phyloP scores from a whole-genome alignment of 1,140 invertebrate species.

The Drosophila varians region DNA sequence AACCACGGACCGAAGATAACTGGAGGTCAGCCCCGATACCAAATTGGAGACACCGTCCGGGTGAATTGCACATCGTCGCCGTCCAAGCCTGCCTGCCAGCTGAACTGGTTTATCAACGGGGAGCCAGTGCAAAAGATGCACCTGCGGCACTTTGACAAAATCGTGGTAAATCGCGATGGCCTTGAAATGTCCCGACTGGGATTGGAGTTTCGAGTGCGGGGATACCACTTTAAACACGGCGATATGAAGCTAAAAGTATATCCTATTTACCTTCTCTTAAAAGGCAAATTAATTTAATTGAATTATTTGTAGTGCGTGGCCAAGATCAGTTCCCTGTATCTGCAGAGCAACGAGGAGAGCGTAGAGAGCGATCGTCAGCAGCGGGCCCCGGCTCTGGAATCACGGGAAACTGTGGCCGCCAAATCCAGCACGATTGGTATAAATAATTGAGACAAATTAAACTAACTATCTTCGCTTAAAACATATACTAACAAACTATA shows the following conservation, averaged over 20 bases:
- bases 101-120: conserved; percentile 95
- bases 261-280: not conserved
- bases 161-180: conserved; percentile 81
- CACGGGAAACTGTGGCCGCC: conserved; percentile 85
- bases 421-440: conserved; percentile 85
- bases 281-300: not conserved
- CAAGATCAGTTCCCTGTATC: conserved; percentile 92
- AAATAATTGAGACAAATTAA: not conserved
- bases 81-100: conserved; percentile 92
- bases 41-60: conserved; percentile 91
- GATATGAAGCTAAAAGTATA: conserved; percentile 92
- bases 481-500: not conserved
- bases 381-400: conserved; percentile 87
- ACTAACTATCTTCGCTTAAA: not conserved
- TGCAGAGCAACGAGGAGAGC: conserved; percentile 92
- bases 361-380: conserved; percentile 88
- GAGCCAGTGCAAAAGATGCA: conserved; percentile 87
- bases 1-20: conserved; percentile 92
- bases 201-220: conserved; percentile 89
- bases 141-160: conserved; percentile 71
- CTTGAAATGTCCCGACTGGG: conserved; percentile 89
- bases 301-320: conserved; percentile 87
- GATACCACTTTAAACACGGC: conserved; percentile 91
- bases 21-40: conserved; percentile 91
- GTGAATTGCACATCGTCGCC: conserved; percentile 93